Percentiles rank a stretch among this genome's conserved stretches.
Evolutionary conservation across 1,140 invertebrate species (phyloP).

Genomic region (Polyergus mexicanus): DNA sequence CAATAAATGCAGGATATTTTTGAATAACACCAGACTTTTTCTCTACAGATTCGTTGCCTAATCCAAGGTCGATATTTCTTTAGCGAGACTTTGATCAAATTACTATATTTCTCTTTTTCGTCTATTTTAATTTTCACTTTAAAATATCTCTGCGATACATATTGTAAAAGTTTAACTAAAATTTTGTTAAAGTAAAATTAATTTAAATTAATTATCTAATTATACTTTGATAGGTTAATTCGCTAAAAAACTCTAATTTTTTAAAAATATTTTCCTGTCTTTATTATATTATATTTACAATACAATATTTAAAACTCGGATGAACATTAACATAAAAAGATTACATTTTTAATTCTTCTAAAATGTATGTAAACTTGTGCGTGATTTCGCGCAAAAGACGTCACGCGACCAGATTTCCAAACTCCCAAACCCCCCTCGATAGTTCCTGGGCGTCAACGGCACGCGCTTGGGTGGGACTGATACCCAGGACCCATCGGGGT

Average conservation of each 20-base stretch:
- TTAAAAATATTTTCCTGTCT: background rate
- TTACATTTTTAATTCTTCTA: too few species aligned
- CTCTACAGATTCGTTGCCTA: background rate
- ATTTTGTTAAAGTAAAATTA: background rate
- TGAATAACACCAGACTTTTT: background rate
- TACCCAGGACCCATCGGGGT: constrained; percentile 64
- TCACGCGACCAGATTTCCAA: constrained; percentile 30
- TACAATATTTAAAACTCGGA: background rate
- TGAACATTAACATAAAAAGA: too few species aligned
- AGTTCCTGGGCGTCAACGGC: constrained; percentile 84
- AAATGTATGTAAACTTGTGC: background rate
- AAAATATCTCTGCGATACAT: background rate
- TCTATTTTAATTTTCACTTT: background rate
- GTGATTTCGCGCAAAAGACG: background rate
- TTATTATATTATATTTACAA: background rate
- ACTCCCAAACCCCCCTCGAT: constrained; percentile 67
- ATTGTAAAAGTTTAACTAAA: background rate
- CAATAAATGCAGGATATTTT: constrained; percentile 25
- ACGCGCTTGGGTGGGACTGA: constrained; percentile 84
- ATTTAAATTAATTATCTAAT: constrained; percentile 2
- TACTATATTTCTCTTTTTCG: background rate
- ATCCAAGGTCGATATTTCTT: background rate
- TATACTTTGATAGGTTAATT: background rate
- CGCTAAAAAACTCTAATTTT: background rate
- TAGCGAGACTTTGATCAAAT: background rate